A percentile compares a stretch with the other conserved stretches of the same genome.
Conservation (phyloP, 2,797 vertebrate species). For the Pseudochirops corinnae region DNA sequence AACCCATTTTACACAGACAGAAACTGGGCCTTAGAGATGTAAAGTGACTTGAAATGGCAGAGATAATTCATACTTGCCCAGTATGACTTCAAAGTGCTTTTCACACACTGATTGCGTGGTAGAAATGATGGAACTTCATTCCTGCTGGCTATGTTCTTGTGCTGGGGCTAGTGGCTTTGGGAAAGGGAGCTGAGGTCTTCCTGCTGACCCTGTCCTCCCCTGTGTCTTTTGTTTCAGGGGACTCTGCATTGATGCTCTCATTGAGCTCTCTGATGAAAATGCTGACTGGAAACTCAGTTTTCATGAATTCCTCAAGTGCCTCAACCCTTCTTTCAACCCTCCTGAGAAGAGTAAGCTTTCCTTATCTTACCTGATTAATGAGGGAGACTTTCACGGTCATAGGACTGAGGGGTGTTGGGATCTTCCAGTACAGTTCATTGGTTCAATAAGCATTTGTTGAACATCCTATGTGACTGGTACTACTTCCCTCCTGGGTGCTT, state of each 20-base stretch:
- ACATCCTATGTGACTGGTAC: not conserved
- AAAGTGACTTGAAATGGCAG: not conserved
- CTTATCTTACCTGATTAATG: constrained; percentile 52
- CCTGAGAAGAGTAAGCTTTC: constrained; percentile 95
- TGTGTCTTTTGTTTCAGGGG: constrained; percentile 88
- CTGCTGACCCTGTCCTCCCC: constrained; percentile 20
- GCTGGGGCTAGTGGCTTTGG: not conserved
- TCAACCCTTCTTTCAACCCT: constrained; percentile 96
- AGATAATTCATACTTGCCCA: not conserved
- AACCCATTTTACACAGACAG: not conserved
- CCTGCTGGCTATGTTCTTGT: not conserved
- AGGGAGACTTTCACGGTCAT: not conserved
- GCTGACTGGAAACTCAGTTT: constrained; percentile 99
- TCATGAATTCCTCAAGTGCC: constrained; percentile 97
- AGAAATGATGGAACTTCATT: not conserved
- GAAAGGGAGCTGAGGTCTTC: not conserved
- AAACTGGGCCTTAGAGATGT: not conserved
- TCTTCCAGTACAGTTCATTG: not conserved
- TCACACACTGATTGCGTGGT: not conserved
- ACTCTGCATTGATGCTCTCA: constrained; percentile 97
- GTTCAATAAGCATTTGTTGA: not conserved
- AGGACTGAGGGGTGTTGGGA: not conserved
- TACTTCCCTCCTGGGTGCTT: not conserved
- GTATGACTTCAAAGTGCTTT: too few relatives aligned
- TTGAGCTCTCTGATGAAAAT: constrained; percentile 99